Evolutionary conservation across 2,888 invertebrate species (phyloP).

Genomic region (Oeneis ivallda): DNA sequence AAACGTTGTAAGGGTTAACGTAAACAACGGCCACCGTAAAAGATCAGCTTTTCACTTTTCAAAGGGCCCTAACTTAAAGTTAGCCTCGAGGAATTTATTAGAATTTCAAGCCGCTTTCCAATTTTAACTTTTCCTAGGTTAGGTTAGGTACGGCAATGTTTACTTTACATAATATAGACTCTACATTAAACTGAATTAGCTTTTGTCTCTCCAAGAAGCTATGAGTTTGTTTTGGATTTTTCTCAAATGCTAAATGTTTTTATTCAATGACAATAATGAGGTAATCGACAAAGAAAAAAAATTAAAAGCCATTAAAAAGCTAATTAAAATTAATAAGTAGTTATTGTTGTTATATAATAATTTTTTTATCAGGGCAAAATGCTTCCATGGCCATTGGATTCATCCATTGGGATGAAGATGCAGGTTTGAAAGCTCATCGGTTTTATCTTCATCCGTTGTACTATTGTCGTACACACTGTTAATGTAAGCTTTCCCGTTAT

Average conservation of each 20-base stretch:
- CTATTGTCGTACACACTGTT: too few species aligned
- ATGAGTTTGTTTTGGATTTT: slow-evolving; percentile 15
- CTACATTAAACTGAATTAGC: slow-evolving; percentile 64
- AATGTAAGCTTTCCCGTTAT: too few species aligned
- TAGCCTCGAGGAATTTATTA: slow-evolving; percentile 71
- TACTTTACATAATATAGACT: slow-evolving; percentile 59
- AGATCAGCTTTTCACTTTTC: slow-evolving; percentile 69
- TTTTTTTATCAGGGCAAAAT: too few species aligned
- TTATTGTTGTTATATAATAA: too few species aligned
- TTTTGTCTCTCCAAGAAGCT: slow-evolving; percentile 61
- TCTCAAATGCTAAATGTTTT: not conserved
- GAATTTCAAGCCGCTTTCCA: slow-evolving; percentile 74
- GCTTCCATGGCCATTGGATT: too few species aligned
- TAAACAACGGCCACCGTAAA: slow-evolving; percentile 52
- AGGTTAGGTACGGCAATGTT: slow-evolving; percentile 59
- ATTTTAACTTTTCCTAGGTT: slow-evolving; percentile 76
- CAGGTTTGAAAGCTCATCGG: too few species aligned
- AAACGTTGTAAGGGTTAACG: slow-evolving; percentile 33
- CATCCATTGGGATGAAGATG: too few species aligned
- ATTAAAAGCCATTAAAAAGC: too few species aligned
- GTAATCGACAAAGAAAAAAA: not conserved
- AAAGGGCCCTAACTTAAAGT: slow-evolving; percentile 70
- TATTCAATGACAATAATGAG: not conserved
- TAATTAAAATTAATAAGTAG: too few species aligned
- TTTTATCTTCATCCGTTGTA: too few species aligned